Base-by-base conservation (phyloP, 2,113 vertebrate genomes). In the Scomber colias region DNA sequence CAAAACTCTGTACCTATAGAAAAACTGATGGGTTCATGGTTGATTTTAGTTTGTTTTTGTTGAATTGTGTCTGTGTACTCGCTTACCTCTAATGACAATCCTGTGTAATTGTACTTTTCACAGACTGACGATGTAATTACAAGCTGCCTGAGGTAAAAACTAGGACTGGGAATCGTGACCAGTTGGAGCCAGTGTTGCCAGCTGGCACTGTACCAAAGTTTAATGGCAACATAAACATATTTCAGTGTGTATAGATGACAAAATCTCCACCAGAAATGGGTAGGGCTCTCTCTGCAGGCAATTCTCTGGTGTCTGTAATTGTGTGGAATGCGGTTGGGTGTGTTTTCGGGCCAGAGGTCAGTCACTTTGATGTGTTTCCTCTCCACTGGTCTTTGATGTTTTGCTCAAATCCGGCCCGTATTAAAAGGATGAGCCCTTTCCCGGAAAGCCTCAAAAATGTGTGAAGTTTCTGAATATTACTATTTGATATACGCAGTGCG, bases 301-400 rank as follows among this genome's bases (percentile, higher is more conserved):
- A 27, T 77, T 77, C 79, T 46, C 75, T 85, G 68, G 71, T 76
- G 79, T 88, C 89, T 92, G 85, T 90, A 91, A 92, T 92, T 88
- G 86, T 81, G 84, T 82, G 90, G 89, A 92, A 93, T 93, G 93
- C 44, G 90, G 90, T 84, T 21, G 84, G 86, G 83, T 82, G 88
- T 75, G 67, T 89, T 88, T 86, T 67, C 5, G 71, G 84, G 88
- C 71, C 88, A 92, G 87, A 90, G 92, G 90, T 92, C 91, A 88
- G 50, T 46, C 67, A 69, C 88, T 94, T 93, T 92, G 87, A 93
- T 87, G 87, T 85, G 75, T 72, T 92, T 90, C 78, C 90, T 78
- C 83, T 83, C 51, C 51, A 57, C 35, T 73, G 61, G 45, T 69
- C 75, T 93, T 89, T 92, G 87, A 90, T 73, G 83, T 81, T 75